Base-by-base conservation (phyloP, 1,140 invertebrate genomes). In the Drosophila equinoxialis region DNA sequence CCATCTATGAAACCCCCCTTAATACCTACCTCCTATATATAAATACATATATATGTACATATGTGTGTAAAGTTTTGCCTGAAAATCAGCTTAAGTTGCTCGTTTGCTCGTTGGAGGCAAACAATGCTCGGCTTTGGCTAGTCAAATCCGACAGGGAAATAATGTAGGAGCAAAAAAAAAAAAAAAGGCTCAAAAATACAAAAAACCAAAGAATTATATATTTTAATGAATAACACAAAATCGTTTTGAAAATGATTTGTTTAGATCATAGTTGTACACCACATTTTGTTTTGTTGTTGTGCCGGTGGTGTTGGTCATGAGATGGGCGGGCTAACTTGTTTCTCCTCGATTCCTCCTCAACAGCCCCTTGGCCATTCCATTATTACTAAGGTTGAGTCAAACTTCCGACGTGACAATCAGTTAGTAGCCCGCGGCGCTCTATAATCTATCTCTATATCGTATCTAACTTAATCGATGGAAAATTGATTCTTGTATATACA, bases 141-240 rank as follows among this genome's bases (percentile, higher is more conserved):
- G 68, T 65, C 81, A 89, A 87, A 89, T 81, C 84, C 74, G 84
- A 89, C 84, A 89, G 84, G 84, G 74, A 89, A 90, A 89, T 84
- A 84, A 83, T 87, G 81, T 69, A 57, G 55, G 30, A 77, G 78
- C 75, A 73, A 11, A 61, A 63, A 75, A 70, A 77, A 77, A 77
- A 68, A 71, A 65, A 60, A 68, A 39, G 17, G 71, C 64, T 66
- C 61, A 77, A 71, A 54, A 63, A 41, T 26, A 64, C 0, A 23
- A 51, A 48, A 48, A 17, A 0, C 71, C 64, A 64, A 76, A 67
- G 79, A 77, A 77, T 74, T 71, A 69, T 70, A 80, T 30, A 30
- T 30, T 89, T 72, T 78, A 87, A 87, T 83, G 79, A 83, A 83
- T 87, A 89, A 84, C 84, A 84, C 84, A 87, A 83, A 51, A 87